phyloP scores from a whole-genome alignment of 2,888 invertebrate species.

The Drosophila paucipuncta region DNA sequence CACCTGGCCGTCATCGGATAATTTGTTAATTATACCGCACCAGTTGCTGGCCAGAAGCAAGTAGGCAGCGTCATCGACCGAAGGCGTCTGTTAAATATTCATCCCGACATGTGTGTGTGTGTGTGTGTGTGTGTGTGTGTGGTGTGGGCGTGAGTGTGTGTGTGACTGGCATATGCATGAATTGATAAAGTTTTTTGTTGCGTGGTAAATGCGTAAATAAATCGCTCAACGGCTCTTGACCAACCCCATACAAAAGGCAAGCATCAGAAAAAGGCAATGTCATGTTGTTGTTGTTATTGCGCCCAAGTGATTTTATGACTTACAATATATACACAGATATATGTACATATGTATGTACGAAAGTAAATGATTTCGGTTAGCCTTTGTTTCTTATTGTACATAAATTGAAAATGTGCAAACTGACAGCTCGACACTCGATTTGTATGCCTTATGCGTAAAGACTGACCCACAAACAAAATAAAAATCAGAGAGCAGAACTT shows the following conservation, averaged over 20 bases:
- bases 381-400: conserved; percentile 45
- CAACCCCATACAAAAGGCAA: conserved; percentile 31
- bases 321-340: conserved; percentile 37
- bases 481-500: conserved; percentile 30
- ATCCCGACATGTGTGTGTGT: background rate
- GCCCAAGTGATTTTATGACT: conserved; percentile 66
- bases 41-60: conserved; percentile 30
- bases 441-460: conserved; percentile 67
- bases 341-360: conserved; percentile 6
- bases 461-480: conserved; percentile 37
- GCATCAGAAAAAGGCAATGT: conserved; percentile 39
- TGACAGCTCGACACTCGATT: conserved; percentile 63
- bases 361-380: conserved; percentile 14
- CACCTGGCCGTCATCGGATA: conserved; percentile 65
- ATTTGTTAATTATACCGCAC: conserved; percentile 60
- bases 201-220: conserved; percentile 66
- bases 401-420: conserved; percentile 61
- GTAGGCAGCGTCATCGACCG: conserved; percentile 25
- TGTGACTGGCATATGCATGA: conserved; percentile 50
- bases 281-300: conserved; percentile 22
- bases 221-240: conserved; percentile 45
- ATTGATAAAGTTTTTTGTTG: conserved; percentile 61
- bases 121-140: background rate
- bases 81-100: conserved; percentile 33
- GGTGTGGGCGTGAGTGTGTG: conserved; percentile 2